Evolutionary conservation across 1,140 invertebrate genomes (phyloP), one percentile per base, ranked within the genome.

Genomic region (Papilio aristodemus): DNA sequence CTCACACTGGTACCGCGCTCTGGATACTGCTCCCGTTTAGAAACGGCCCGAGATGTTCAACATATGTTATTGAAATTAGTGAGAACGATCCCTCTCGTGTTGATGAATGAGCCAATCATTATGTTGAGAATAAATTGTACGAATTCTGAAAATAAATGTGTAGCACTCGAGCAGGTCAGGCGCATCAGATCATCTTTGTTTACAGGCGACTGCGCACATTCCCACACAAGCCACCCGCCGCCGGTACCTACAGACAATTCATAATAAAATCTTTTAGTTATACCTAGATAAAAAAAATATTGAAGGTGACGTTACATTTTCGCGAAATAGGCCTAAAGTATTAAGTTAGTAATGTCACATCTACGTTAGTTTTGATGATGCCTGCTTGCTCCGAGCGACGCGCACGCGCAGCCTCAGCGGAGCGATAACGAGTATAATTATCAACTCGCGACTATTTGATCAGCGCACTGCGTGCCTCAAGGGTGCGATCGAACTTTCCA

Each of bases 81-180:
- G 9, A 11, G 10, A 54, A 22, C 22, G 19, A 22, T 25, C 19
- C 19, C 19, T 50, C 14, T 1, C 11, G 46, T 5, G 19, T 25
- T 22, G 19, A 25, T 11, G 19, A 22, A 50, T 50, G 17, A 54
- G 19, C 46, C 46, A 10, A 22, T 54, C 13, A 54, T 54, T 54
- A 54, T 54, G 22, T 54, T 54, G 19, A 54, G 46, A 54, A 54
- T 54, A 54, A 25, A 54, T 54, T 54, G 22, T 54, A 19, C 46
- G 46, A 25, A 54, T 11, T 54, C 19, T 22, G 46, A 25, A 54
- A 54, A 54, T 54, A 54, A 54, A 54, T 32, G 27, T 32, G 6
- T 54, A 54, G 46, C 46, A 54, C 46, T 54, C 4, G 46, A 32
- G 2, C n/a, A n/a, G 27, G 2, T 32, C 2, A 54, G 19, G 46